A percentile compares a stretch with the other conserved stretches of the same genome.
phyloP scores from a whole-genome alignment of 2,888 invertebrate species.

The Ecliptopera silaceata region DNA sequence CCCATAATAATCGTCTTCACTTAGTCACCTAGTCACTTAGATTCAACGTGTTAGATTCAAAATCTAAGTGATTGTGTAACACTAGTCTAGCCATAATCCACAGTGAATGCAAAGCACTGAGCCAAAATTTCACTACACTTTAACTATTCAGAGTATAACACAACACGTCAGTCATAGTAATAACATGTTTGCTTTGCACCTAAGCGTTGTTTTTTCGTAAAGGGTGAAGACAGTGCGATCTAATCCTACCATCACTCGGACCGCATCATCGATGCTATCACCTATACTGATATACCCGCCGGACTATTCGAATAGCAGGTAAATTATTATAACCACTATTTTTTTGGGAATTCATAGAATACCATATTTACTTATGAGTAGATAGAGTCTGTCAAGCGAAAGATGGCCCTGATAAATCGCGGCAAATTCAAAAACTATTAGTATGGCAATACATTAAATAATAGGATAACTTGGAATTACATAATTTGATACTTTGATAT shows the following conservation, averaged over 20 bases:
- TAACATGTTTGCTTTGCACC: slow-evolving; percentile 68
- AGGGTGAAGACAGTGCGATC: slow-evolving; percentile 83
- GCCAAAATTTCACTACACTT: slow-evolving; percentile 27
- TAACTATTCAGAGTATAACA: slow-evolving; percentile 14
- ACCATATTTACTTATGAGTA: slow-evolving; percentile 31
- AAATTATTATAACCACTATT: slow-evolving; percentile 48
- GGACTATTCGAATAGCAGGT: slow-evolving; percentile 79
- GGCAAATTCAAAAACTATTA: too few relatives aligned
- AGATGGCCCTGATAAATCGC: too few relatives aligned
- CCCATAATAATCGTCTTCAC: too few relatives aligned
- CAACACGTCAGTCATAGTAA: slow-evolving; percentile 45
- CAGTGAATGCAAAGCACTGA: slow-evolving; percentile 3
- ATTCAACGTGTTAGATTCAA: too few relatives aligned
- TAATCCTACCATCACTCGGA: slow-evolving; percentile 81
- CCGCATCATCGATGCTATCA: slow-evolving; percentile 81
- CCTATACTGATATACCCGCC: slow-evolving; percentile 82
- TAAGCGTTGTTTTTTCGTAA: slow-evolving; percentile 73
- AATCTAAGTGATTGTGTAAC: too few relatives aligned
- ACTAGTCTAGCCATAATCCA: not conserved
- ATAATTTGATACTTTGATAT: too few relatives aligned
- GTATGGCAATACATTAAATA: too few relatives aligned
- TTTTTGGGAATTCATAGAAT: slow-evolving; percentile 38
- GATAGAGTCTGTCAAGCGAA: too few relatives aligned
- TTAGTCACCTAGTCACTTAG: too few relatives aligned
- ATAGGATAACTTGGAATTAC: too few relatives aligned